Conservation (phyloP, 2,888 invertebrate genomes). For the Melolontha melolontha region DNA sequence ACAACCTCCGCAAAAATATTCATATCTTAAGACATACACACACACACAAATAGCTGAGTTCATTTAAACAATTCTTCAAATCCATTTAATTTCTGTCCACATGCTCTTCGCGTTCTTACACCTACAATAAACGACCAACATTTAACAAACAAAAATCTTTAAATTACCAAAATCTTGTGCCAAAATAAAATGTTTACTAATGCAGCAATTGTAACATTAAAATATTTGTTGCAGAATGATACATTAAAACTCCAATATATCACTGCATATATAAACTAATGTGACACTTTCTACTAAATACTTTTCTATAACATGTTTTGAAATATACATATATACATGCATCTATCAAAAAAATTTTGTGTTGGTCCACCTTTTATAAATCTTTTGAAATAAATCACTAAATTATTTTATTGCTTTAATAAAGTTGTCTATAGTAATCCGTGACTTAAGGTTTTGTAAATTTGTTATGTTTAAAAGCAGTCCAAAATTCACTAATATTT, state of each 20-base stretch:
- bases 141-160: constrained; percentile 14
- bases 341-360: no score
- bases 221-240: neutral
- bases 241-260: neutral
- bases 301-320: neutral
- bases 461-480: no score
- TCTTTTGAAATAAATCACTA: no score
- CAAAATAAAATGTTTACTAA: constrained; percentile 22
- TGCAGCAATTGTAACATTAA: constrained; percentile 6
- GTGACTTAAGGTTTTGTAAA: no score
- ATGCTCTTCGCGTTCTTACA: constrained; percentile 30
- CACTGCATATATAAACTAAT: constrained; percentile 25
- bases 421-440: no score
- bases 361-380: no score
- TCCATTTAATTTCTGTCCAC: constrained; percentile 32
- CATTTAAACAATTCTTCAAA: constrained; percentile 17
- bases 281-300: neutral
- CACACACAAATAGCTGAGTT: constrained; percentile 19
- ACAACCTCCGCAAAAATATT: constrained; percentile 22
- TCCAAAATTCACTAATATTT: no score
- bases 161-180: neutral
- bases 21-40: constrained; percentile 30
- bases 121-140: constrained; percentile 35
- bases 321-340: constrained; percentile 1
- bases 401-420: no score